These are phyloP conservation scores for Geodia barretti DNA, from an alignment of 37 sponge, comb jelly and placozoan species.

Conservation along the genomic window DNA sequence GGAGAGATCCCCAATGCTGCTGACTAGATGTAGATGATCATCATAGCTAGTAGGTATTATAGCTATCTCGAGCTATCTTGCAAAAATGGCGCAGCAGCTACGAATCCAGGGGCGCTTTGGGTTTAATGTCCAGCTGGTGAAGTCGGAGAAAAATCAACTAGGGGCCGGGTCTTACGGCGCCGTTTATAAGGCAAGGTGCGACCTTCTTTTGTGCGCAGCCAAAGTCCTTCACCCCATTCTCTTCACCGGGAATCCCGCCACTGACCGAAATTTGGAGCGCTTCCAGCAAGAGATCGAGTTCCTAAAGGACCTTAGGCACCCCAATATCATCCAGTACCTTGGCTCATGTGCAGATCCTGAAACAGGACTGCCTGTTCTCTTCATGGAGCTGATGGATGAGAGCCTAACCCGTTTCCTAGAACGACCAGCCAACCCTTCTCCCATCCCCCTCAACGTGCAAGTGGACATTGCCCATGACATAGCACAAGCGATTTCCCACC, in stretches of 20 bases:
- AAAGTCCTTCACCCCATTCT: not conserved
- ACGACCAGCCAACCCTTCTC: no score
- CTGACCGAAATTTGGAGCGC: not conserved
- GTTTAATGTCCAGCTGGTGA: no score
- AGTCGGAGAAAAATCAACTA: no score
- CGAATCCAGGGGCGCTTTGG: no score
- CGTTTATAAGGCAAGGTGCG: not conserved
- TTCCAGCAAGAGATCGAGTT: not conserved
- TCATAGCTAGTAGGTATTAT: no score
- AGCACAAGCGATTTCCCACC: conserved; percentile 15
- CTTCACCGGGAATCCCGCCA: not conserved
- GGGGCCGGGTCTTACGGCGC: not conserved
- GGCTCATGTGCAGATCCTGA: not conserved
- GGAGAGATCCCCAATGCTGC: no score
- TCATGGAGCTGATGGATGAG: conserved; percentile 1
- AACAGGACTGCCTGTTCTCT: not conserved
- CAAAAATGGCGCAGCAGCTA: no score
- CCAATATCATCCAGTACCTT: not conserved
- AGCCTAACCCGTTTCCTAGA: conserved; percentile 4
- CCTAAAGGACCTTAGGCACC: not conserved
- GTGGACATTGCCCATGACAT: conserved; percentile 1
- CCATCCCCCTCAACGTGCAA: not conserved
- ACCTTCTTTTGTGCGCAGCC: conserved; percentile 35
- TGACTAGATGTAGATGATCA: no score
- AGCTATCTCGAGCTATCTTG: no score